Base-by-base conservation (phyloP, 2,888 invertebrate genomes). In the Cephus pulcher region DNA sequence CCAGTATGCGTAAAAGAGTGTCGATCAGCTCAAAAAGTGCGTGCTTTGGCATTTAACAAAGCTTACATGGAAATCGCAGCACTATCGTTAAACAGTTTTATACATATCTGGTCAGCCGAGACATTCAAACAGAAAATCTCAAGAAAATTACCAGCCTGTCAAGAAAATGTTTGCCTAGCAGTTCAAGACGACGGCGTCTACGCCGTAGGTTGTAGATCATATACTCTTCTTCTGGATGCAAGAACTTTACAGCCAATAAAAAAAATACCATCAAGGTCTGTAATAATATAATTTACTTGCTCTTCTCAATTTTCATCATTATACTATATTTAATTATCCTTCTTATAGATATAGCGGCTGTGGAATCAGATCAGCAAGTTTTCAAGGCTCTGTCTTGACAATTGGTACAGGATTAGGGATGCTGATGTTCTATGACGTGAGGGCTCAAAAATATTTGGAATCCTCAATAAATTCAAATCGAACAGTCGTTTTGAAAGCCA, bases 141-240 rank as follows among this genome's bases (percentile, higher is more conserved):
- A 11, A 93, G 96, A 78, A 97, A 97, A 91, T 93, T 98, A 88
- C 97, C 97, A 1, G 97, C 97, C 79, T 96, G 96, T 82, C 96
- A 97, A 92, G 98, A 98, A 92, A 98, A 98, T 90, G 98, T 98
- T 68, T 98, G 98, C 89, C 94, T 98, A 87, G 96, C 98, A 56
- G 97, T 95, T 1, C 96, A 98, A 91, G 96, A 96, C 79, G 95
- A 95, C 88, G 97, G 97, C 34, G 93, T 98, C 73, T 98, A 98
- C 92, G 98, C 98, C 1, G 96, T 98, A 74, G 99, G 98, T 0
- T 98, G 98, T 89, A 96, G 97, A 84, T 98, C 98, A 0, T 97
- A 98, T 91, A 97, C 98, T 0, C 93, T 98, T 75, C 93, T 98
- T 32, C 93, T 98, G 80, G 98, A 99, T 92, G 96, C 97, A 37